Conservation (phyloP, 2,797 vertebrate species). For the Hozukius guyotensis region DNA sequence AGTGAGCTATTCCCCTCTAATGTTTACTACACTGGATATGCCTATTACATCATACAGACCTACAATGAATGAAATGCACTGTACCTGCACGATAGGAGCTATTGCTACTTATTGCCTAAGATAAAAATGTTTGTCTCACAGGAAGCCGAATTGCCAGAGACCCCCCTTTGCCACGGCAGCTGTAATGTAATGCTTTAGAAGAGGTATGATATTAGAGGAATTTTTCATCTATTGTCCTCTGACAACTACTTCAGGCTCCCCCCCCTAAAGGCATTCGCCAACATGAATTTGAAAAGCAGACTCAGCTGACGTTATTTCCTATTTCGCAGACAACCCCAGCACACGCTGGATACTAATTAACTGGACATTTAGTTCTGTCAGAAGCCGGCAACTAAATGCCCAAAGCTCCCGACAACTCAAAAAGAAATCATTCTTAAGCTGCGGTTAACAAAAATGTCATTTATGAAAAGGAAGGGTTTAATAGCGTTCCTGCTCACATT, state of each 20-base stretch:
- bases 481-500: conserved; percentile 63
- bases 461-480: conserved; percentile 68
- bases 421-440: conserved; percentile 73
- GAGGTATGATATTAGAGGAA: conserved; percentile 57
- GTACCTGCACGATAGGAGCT: conserved; percentile 50
- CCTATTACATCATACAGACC: conserved; percentile 65
- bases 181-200: conserved; percentile 55
- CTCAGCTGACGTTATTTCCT: conserved; percentile 51
- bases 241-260: conserved; percentile 59
- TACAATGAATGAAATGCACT: conserved; percentile 60
- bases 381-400: conserved; percentile 54
- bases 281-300: conserved; percentile 60
- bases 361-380: conserved; percentile 71
- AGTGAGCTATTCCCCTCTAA: conserved; percentile 66
- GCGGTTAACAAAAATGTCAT: conserved; percentile 72
- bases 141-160: conserved; percentile 23
- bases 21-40: conserved; percentile 65
- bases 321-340: conserved; percentile 46
- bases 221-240: conserved; percentile 69
- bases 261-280: conserved; percentile 43
- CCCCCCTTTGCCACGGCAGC: conserved; percentile 2
- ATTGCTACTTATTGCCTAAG: conserved; percentile 57
- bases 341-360: conserved; percentile 72
- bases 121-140: conserved; percentile 61
- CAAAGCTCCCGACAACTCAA: conserved; percentile 60